Conservation (phyloP, 2,888 invertebrate genomes). For the Drosophila fungiperda region DNA sequence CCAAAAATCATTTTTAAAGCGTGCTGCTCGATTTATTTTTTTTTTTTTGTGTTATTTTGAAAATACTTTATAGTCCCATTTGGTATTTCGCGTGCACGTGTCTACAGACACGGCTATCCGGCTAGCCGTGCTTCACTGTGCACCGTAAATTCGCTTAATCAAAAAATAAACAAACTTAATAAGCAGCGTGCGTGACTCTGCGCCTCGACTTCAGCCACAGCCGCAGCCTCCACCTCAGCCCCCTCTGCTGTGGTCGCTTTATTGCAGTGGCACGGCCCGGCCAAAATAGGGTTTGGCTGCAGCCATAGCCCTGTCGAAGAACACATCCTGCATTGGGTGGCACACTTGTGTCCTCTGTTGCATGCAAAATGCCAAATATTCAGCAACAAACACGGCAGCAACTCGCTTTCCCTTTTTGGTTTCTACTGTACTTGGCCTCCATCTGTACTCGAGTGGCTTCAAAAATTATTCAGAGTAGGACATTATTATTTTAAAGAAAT, state of each 20-base stretch:
- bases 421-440: slow-evolving; percentile 26
- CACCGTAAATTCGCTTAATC: slow-evolving; percentile 72
- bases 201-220: slow-evolving; percentile 4
- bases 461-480: neutral
- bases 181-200: slow-evolving; percentile 52
- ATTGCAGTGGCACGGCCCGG: slow-evolving; percentile 46
- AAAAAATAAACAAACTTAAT: slow-evolving; percentile 75
- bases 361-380: slow-evolving; percentile 52
- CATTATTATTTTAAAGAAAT: neutral
- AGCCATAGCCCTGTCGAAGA: neutral
- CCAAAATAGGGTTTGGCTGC: slow-evolving; percentile 22
- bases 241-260: slow-evolving; percentile 40
- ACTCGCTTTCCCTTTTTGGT: slow-evolving; percentile 14
- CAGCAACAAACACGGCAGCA: slow-evolving; percentile 33
- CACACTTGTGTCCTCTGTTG: slow-evolving; percentile 36
- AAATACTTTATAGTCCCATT: slow-evolving; percentile 42
- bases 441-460: neutral
- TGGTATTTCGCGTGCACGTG: slow-evolving; percentile 44
- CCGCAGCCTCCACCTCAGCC: neutral
- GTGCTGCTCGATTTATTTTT: slow-evolving; percentile 30
- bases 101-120: slow-evolving; percentile 16
- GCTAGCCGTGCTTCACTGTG: slow-evolving; percentile 15
- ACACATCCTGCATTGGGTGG: slow-evolving; percentile 10
- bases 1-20: slow-evolving; percentile 79
- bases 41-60: slow-evolving; percentile 5